Percentiles rank a stretch among this genome's conserved stretches.
phyloP scores from a whole-genome alignment of 1,140 invertebrate genomes.

The Wiebesia pumilae region DNA sequence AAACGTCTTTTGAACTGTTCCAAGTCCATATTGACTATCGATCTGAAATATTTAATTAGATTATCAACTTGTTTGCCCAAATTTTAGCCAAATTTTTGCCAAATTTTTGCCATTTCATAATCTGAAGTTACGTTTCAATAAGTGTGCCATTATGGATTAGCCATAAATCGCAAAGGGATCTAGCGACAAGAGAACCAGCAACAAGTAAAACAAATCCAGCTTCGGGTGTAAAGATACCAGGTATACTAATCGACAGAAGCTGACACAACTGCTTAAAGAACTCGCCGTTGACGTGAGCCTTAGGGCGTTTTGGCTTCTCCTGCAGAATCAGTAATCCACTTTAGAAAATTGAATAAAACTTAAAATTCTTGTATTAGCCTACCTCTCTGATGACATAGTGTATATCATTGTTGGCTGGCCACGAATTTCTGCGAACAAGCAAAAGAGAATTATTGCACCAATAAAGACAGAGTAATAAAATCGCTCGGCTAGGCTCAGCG shows the following conservation, averaged over 20 bases:
- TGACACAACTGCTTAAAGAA: constrained; percentile 87
- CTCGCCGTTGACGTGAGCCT: constrained; percentile 89
- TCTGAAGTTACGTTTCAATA: constrained; percentile 88
- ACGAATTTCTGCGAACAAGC: constrained; percentile 61
- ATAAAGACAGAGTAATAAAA: neutral
- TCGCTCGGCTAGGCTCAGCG: neutral
- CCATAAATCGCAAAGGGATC: constrained; percentile 97
- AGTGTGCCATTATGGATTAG: constrained; percentile 95
- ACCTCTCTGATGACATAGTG: constrained; percentile 86
- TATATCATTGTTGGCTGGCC: constrained; percentile 75
- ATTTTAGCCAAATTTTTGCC: no score
- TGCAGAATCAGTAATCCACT: constrained; percentile 62
- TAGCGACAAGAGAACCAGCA: constrained; percentile 86
- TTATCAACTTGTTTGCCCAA: neutral
- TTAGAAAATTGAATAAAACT: neutral
- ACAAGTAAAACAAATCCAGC: constrained; percentile 87
- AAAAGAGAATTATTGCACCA: constrained; percentile 11
- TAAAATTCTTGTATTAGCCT: constrained; percentile 26
- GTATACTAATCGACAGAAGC: constrained; percentile 90
- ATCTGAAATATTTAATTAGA: constrained; percentile 76
- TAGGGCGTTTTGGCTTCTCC: constrained; percentile 80
- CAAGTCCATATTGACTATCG: constrained; percentile 92
- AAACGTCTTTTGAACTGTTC: constrained; percentile 85
- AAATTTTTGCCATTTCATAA: constrained; percentile 56
- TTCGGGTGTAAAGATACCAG: constrained; percentile 84